A percentile compares a stretch with the other conserved stretches of the same genome.
Conservation (phyloP, 2,888 invertebrate species). For the Luperina nickerlii region DNA sequence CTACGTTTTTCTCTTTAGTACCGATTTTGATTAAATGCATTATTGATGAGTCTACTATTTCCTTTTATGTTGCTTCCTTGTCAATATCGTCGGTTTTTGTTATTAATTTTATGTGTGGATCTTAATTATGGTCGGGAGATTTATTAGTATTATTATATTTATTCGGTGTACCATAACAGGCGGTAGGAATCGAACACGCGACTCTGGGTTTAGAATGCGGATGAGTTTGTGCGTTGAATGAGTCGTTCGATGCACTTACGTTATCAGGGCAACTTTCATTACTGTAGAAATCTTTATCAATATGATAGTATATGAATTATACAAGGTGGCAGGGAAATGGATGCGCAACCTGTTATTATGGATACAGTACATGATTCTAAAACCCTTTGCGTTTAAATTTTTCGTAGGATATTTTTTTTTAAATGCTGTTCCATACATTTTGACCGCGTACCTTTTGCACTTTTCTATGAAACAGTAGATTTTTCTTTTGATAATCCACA, state of each 20-base stretch:
- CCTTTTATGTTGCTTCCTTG: conserved; percentile 20
- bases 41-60: conserved; percentile 44
- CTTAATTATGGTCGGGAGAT: conserved; percentile 45
- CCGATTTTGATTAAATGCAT: conserved; percentile 55
- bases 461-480: neutral
- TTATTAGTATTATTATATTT: conserved; percentile 50
- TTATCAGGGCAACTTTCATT: neutral
- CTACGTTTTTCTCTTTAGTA: conserved; percentile 20
- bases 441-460: neutral
- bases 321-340: neutral
- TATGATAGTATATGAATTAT: neutral
- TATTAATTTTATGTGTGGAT: conserved; percentile 20
- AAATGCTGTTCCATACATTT: neutral
- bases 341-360: neutral
- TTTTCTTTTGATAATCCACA: neutral
- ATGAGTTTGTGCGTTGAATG: neutral
- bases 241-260: neutral
- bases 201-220: conserved; percentile 22
- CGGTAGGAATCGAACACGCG: conserved; percentile 36
- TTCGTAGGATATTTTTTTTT: neutral
- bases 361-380: neutral
- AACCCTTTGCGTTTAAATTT: neutral
- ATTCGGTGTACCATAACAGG: conserved; percentile 48
- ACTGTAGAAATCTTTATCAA: neutral
- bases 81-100: conserved; percentile 43